A percentile compares a stretch with the other conserved stretches of the same genome.
These are phyloP conservation scores for Panthera tigris DNA, from an alignment of 2,113 vertebrate genomes.

Conservation along the genomic window DNA sequence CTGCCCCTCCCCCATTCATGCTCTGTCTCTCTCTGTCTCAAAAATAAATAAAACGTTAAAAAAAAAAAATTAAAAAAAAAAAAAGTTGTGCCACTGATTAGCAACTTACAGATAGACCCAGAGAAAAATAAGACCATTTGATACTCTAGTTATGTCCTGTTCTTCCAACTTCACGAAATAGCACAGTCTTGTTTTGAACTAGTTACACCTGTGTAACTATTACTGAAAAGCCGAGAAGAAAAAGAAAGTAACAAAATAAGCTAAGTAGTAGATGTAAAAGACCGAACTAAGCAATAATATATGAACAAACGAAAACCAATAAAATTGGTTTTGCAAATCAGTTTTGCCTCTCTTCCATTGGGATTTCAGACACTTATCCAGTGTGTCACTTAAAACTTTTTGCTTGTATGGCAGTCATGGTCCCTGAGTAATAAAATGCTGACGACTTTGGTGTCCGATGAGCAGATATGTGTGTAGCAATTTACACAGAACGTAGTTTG, in stretches of 20 bases:
- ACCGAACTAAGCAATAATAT: background rate
- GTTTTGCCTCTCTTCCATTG: background rate
- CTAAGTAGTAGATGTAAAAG: background rate
- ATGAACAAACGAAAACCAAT: background rate
- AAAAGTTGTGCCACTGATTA: background rate
- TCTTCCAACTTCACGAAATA: background rate
- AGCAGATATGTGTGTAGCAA: background rate
- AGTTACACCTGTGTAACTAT: background rate
- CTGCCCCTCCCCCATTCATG: too few species aligned
- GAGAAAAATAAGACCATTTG: background rate
- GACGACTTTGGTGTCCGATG: background rate
- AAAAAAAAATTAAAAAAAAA: background rate
- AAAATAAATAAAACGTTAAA: too few species aligned
- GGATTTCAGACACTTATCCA: background rate
- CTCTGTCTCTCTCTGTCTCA: too few species aligned
- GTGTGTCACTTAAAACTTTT: background rate
- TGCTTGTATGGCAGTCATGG: background rate
- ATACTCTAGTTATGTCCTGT: background rate
- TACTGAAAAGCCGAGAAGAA: background rate
- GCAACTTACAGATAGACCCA: background rate
- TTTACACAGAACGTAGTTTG: background rate
- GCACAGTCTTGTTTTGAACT: background rate
- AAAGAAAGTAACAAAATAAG: background rate
- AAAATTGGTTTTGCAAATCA: background rate
- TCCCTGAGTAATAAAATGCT: background rate